Evolutionary conservation across 2,888 invertebrate genomes (phyloP).

Genomic region (Lysandra coridon): DNA sequence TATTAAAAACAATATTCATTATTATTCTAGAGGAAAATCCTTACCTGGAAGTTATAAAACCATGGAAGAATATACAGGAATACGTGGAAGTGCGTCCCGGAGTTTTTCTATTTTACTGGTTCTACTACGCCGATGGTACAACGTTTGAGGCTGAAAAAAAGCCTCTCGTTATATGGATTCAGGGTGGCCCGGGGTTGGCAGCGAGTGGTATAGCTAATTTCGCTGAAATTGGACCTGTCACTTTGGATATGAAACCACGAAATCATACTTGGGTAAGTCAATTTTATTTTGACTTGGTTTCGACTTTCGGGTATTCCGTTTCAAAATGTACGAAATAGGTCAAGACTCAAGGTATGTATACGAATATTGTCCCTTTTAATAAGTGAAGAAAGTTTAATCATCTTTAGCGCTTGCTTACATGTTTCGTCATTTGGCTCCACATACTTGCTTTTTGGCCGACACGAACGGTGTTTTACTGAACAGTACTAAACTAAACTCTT

Average conservation of each 20-base stretch:
- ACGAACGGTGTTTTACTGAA: no score
- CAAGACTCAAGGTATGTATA: no score
- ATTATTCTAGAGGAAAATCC: slow-evolving; percentile 51
- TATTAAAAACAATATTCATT: neutral
- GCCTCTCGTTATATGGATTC: slow-evolving; percentile 92
- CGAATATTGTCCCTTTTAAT: no score
- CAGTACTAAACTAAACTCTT: no score
- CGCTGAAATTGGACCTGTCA: slow-evolving; percentile 89
- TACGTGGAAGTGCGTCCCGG: slow-evolving; percentile 86
- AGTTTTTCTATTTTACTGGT: slow-evolving; percentile 92
- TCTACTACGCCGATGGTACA: slow-evolving; percentile 88
- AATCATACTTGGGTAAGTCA: slow-evolving; percentile 87
- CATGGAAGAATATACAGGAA: slow-evolving; percentile 82
- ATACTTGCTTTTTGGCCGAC: no score
- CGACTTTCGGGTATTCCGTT: neutral
- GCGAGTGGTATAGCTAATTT: slow-evolving; percentile 93
- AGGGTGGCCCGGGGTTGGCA: slow-evolving; percentile 93
- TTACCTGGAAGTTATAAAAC: slow-evolving; percentile 54
- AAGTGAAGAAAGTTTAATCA: no score
- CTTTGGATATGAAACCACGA: slow-evolving; percentile 82
- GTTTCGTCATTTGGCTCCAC: no score
- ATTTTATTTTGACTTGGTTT: neutral
- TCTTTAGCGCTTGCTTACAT: no score
- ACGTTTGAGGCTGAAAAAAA: slow-evolving; percentile 74
- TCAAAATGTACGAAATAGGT: neutral